These are phyloP conservation scores for Gymnoscelis rufifasciata DNA, from an alignment of 2,888 invertebrate species.

Conservation along the genomic window DNA sequence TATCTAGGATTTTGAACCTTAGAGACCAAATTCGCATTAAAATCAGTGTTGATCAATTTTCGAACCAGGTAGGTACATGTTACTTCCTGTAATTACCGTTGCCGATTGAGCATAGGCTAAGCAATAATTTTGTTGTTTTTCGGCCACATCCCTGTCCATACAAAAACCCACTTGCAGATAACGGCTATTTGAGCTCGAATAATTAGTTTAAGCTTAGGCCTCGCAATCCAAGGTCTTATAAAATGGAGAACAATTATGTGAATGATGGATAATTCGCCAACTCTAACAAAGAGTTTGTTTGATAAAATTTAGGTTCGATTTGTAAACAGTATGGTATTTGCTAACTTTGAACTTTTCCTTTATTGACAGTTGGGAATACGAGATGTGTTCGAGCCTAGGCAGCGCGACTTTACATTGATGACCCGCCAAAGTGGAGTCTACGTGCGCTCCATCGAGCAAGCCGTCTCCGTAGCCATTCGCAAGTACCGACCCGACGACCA, in stretches of 20 bases:
- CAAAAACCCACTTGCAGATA: background rate
- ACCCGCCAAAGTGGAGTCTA: conserved; percentile 87
- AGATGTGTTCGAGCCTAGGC: conserved; percentile 88
- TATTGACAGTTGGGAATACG: conserved; percentile 83
- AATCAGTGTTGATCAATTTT: too few relatives aligned
- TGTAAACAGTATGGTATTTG: background rate
- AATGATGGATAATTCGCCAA: conserved; percentile 8
- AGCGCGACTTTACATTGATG: conserved; percentile 88
- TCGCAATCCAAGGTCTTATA: conserved; percentile 18
- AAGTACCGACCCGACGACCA: conserved; percentile 83
- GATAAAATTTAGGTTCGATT: background rate
- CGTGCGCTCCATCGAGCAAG: conserved; percentile 90
- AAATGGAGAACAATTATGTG: conserved; percentile 22
- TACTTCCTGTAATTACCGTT: background rate
- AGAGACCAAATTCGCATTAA: too few relatives aligned
- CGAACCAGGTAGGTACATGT: background rate
- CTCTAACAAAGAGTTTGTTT: background rate
- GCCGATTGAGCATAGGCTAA: too few relatives aligned
- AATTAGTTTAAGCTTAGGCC: conserved; percentile 8
- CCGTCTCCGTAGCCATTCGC: conserved; percentile 89
- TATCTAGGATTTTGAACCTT: too few relatives aligned
- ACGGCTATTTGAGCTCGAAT: background rate
- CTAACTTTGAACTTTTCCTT: background rate
- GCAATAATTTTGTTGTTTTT: background rate
- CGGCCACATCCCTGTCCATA: background rate